A percentile compares a stretch with the other conserved stretches of the same genome.
These are phyloP conservation scores for Cydia strobilella DNA, from an alignment of 1,140 invertebrate species.

Conservation along the genomic window DNA sequence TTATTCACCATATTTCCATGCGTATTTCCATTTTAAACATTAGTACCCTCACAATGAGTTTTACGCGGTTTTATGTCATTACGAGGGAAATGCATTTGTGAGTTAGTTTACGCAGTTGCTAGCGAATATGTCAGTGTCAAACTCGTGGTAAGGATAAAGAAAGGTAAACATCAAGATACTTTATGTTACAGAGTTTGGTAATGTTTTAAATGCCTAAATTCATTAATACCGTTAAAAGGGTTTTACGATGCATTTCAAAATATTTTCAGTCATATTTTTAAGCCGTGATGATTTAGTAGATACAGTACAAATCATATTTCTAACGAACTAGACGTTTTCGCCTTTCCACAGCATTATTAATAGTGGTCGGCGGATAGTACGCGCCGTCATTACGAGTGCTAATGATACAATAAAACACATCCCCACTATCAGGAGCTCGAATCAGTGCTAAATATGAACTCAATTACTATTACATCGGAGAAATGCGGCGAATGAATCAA, in stretches of 20 bases:
- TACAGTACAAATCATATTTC: background rate
- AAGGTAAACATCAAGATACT: no score
- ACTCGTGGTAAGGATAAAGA: no score
- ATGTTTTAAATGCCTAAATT: no score
- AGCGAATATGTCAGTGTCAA: no score
- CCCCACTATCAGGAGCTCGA: background rate
- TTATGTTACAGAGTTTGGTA: no score
- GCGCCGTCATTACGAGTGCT: constrained; percentile 9
- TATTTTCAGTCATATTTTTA: background rate
- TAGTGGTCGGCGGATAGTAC: constrained; percentile 13
- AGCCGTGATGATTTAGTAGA: background rate
- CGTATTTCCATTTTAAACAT: no score
- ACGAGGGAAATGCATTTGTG: no score
- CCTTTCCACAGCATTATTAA: constrained; percentile 8
- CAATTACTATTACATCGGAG: background rate
- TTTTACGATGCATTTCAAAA: background rate
- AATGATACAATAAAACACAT: constrained; percentile 13
- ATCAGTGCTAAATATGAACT: constrained; percentile 11
- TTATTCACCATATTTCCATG: no score
- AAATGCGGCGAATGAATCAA: background rate
- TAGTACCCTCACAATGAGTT: no score
- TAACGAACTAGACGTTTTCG: constrained; percentile 3
- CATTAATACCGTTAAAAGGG: background rate
- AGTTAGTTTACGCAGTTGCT: no score
- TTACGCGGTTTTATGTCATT: no score